These are phyloP conservation scores for Heliconius hortense DNA, from an alignment of 2,888 invertebrate species.

Conservation along the genomic window DNA sequence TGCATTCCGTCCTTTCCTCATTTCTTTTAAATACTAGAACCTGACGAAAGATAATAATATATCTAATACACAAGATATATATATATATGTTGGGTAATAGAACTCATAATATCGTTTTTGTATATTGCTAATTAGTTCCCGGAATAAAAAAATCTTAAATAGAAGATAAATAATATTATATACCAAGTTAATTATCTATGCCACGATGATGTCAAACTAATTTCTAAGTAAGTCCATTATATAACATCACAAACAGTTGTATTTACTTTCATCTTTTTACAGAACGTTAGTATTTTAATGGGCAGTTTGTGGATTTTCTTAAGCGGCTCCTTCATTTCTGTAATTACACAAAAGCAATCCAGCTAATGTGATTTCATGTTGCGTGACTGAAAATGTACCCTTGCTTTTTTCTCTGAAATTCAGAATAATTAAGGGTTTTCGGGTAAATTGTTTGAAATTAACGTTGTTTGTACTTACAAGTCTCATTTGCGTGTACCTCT, in stretches of 20 bases:
- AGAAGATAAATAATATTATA: no score
- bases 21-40: no score
- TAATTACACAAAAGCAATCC: constrained; percentile 22
- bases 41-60: no score
- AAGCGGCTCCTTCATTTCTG: constrained; percentile 10
- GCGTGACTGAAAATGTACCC: constrained; percentile 25
- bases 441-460: constrained; percentile 24
- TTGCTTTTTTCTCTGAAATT: constrained; percentile 15
- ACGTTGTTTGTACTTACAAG: constrained; percentile 17
- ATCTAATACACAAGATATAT: no score
- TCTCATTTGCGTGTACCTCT: constrained; percentile 20
- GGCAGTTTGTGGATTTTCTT: constrained; percentile 17
- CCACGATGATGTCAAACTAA: neutral
- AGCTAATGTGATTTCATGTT: constrained; percentile 23
- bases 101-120: no score
- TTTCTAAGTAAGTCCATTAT: neutral
- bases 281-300: constrained; percentile 5
- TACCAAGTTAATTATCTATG: no score
- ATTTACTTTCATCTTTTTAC: constrained; percentile 3
- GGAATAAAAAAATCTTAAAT: no score
- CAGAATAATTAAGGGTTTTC: constrained; percentile 21
- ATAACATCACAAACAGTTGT: neutral
- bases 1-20: no score
- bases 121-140: no score
- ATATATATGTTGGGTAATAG: no score